Base-by-base conservation (phyloP, 2,113 vertebrate species). In the Carassius carassius region DNA sequence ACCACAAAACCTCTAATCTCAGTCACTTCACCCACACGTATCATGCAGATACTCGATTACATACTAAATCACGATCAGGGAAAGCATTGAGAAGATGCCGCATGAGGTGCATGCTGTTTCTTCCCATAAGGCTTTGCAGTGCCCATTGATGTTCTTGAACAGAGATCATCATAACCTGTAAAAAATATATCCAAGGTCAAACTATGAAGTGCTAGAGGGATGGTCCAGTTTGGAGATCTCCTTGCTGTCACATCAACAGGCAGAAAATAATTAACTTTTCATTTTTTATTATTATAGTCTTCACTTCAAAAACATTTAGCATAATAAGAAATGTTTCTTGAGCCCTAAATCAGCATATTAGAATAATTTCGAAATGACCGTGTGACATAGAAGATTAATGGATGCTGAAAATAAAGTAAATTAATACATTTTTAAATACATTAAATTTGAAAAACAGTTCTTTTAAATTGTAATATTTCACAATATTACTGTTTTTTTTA, bases 161-260 rank as follows among this genome's bases (percentile, higher is more conserved):
- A 10, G 63, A 67, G 49, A 41, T 44, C n/a, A 17, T 72, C 84
- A 21, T 0, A 67, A 80, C 47, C 84, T 88, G 85, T 69, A 77
- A 80, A 49, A 23, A 14, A 74, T 23, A 49, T 74, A 16, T 4
- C 13, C 44, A 75, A 75, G 72, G 44, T 75, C 72, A 49, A 49
- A 75, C 23, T 8, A 16, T 16, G 11, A 78, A 35, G 25, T 37
- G 19, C 17, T 14, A 21, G 14, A 13, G 44, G 0, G 41, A 41
- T 0, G 41, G 41, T 41, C 41, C 41, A 8, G 14, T 16, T 12
- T 35, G 44, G 54, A 37, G 17, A 23, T 78, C 54, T 1, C 29
- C 41, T 17, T 14, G 6, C 19, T 0, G 37, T 12, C 19, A 75
- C 14, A 6, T 54, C 51, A 54, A 54, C 51, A 29, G 5, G 3